Conservation (phyloP, 2,888 invertebrate genomes). For the Caenorhabditis wallacei region DNA sequence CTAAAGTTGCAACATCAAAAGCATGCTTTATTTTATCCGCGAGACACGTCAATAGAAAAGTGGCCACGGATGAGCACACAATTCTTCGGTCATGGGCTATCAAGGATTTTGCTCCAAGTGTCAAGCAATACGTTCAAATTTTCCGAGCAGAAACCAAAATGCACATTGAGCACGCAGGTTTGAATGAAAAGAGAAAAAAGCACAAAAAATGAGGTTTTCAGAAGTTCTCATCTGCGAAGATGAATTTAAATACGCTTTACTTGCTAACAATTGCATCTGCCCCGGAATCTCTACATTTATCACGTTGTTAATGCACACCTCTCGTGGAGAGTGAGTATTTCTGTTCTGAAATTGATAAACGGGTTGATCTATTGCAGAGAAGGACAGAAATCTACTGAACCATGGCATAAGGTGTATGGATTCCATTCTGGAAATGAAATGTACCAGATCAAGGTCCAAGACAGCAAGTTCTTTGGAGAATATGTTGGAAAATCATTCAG, state of each 20-base stretch:
- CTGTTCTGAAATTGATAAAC: background rate
- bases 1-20: constrained; percentile 97
- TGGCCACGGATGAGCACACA: constrained; percentile 87
- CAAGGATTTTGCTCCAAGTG: constrained; percentile 96
- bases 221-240: constrained; percentile 99
- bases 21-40: constrained; percentile 98
- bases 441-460: constrained; percentile 90
- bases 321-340: constrained; percentile 93
- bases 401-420: constrained; percentile 98
- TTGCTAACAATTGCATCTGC: constrained; percentile 98
- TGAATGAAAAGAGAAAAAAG: background rate
- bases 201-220: constrained; percentile 29
- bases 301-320: constrained; percentile 95
- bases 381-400: constrained; percentile 95
- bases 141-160: constrained; percentile 98
- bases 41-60: constrained; percentile 84
- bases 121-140: constrained; percentile 98
- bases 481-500: constrained; percentile 99
- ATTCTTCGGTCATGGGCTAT: constrained; percentile 96
- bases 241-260: constrained; percentile 97
- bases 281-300: constrained; percentile 97
- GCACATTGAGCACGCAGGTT: constrained; percentile 95
- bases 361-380: constrained; percentile 87
- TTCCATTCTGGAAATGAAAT: constrained; percentile 99
- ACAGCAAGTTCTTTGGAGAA: constrained; percentile 93